Conservation (phyloP, 2,113 vertebrate genomes). For the Lota lota region DNA sequence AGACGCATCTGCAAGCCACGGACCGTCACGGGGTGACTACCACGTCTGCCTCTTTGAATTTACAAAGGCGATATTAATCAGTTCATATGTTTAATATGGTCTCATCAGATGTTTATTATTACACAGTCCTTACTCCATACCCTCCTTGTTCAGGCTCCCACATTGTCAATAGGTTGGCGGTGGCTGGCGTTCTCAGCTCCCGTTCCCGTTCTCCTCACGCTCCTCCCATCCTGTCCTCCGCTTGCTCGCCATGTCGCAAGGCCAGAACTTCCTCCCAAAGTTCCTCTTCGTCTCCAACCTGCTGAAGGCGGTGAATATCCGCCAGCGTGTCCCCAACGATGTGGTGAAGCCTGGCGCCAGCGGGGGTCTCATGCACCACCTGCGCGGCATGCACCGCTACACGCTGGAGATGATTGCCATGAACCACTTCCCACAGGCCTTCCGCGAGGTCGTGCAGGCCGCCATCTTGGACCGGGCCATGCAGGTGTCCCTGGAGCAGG, state of each 20-base stretch:
- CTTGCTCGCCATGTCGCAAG: constrained; percentile 83
- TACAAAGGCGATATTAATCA: no score
- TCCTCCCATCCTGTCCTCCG: constrained; percentile 35
- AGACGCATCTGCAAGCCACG: no score
- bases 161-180: constrained; percentile 30
- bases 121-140: constrained; percentile 17
- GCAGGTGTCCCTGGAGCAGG: constrained; percentile 86
- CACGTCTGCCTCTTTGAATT: no score
- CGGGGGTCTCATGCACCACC: constrained; percentile 85
- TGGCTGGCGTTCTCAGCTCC: constrained; percentile 25
- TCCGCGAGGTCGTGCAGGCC: constrained; percentile 89
- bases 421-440: constrained; percentile 92
- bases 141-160: constrained; percentile 49
- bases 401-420: constrained; percentile 97
- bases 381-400: constrained; percentile 91
- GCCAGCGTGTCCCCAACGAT: constrained; percentile 89
- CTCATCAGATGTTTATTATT: no score
- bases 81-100: no score
- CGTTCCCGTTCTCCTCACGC: constrained; percentile 39
- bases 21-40: no score
- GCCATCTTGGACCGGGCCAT: constrained; percentile 86
- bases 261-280: constrained; percentile 90
- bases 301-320: constrained; percentile 94
- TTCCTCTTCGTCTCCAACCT: constrained; percentile 96
- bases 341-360: constrained; percentile 79